A percentile compares a stretch with the other conserved stretches of the same genome.
Conservation (phyloP, 2,797 vertebrate genomes). For the Echiichthys vipera region DNA sequence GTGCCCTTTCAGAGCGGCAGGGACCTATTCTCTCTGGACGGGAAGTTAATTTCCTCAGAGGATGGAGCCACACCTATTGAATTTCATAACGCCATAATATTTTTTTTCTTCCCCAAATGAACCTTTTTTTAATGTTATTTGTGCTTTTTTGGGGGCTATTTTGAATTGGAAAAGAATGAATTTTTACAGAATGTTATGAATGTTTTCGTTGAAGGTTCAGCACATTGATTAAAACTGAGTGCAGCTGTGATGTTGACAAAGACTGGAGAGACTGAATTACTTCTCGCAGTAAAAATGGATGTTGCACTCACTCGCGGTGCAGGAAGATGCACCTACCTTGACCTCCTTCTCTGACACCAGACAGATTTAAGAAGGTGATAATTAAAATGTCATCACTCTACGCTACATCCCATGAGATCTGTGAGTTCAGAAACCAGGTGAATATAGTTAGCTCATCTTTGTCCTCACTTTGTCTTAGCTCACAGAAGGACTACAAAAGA, state of each 20-base stretch:
- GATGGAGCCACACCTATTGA: constrained; percentile 59
- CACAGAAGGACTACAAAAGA: neutral
- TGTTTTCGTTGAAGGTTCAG: neutral
- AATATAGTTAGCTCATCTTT: constrained; percentile 20
- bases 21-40: constrained; percentile 58
- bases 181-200: neutral
- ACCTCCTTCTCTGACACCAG: constrained; percentile 32
- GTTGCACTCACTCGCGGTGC: neutral
- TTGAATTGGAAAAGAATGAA: neutral
- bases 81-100: constrained; percentile 15
- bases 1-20: constrained; percentile 46
- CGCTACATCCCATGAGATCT: constrained; percentile 28
- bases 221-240: neutral
- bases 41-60: constrained; percentile 69
- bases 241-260: constrained; percentile 3
- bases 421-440: constrained; percentile 17
- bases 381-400: constrained; percentile 74
- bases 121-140: constrained; percentile 6
- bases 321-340: constrained; percentile 1
- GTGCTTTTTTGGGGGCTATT: constrained; percentile 9
- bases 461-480: constrained; percentile 3
- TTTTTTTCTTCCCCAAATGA: neutral
- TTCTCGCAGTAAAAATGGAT: constrained; percentile 8
- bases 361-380: constrained; percentile 61
- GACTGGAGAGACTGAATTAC: constrained; percentile 1